phyloP scores from a whole-genome alignment of 2,113 vertebrate species.

The Datnioides undecimradiatus region DNA sequence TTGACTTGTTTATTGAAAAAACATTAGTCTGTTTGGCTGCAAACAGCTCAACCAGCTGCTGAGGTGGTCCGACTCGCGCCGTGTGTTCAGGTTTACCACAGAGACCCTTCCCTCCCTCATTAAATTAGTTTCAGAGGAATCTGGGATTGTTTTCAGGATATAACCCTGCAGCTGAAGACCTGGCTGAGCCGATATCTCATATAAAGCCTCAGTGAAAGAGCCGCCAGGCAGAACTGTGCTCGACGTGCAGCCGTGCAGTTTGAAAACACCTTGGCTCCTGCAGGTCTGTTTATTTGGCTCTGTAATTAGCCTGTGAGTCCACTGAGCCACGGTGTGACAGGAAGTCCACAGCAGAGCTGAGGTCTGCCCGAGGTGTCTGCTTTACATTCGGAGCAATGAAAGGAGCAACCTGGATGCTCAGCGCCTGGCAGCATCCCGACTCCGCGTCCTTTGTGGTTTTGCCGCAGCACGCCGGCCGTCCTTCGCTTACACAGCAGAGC shows the following conservation, averaged over 20 bases:
- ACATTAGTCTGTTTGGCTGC: no score
- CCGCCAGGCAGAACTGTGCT: no score
- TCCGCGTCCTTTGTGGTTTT: background rate
- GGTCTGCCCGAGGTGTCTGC: background rate
- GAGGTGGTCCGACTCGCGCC: no score
- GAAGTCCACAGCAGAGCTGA: background rate
- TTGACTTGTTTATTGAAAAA: no score
- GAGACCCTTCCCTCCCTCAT: no score
- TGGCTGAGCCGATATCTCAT: background rate
- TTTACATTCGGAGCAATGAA: background rate
- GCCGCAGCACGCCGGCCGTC: background rate
- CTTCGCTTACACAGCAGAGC: background rate
- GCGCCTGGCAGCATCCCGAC: background rate
- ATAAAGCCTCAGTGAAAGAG: no score
- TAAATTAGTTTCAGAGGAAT: no score
- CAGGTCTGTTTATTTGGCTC: background rate
- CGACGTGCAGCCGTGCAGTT: no score
- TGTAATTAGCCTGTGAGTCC: background rate
- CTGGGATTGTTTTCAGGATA: no score
- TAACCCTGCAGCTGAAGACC: background rate
- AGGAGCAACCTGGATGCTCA: background rate
- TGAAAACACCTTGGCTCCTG: background rate
- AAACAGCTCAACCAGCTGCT: no score
- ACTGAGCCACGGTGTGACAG: background rate
- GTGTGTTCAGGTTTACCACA: no score